Percentiles rank a stretch among this genome's conserved stretches.
These are phyloP conservation scores for Litocranius walleri DNA, from an alignment of 2,113 vertebrate genomes.

Conservation along the genomic window DNA sequence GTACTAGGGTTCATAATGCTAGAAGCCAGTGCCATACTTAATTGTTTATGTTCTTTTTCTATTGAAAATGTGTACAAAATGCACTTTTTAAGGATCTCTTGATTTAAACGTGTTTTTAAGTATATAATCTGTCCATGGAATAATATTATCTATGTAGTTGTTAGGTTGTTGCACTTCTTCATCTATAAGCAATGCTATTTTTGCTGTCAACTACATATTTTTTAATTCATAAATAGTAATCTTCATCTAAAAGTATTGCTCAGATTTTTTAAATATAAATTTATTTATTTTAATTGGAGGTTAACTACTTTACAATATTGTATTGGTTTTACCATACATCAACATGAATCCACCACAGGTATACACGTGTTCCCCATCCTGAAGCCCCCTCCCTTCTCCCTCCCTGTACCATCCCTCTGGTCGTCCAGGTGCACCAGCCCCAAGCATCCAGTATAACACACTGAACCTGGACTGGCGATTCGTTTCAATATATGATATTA, in stretches of 20 bases:
- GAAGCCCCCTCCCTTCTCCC: no score
- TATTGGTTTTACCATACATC: no score
- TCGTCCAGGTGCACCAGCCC: no score
- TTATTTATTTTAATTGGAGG: no score
- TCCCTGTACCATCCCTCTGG: no score
- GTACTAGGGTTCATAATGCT: slow-evolving; percentile 37
- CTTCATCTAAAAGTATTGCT: neutral
- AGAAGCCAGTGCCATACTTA: neutral
- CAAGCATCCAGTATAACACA: no score
- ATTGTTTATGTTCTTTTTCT: neutral
- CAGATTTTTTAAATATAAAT: neutral
- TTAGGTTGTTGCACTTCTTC: neutral
- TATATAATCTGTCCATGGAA: neutral
- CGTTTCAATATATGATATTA: no score
- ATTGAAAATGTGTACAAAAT: neutral
- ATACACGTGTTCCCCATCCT: no score
- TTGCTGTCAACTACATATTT: neutral
- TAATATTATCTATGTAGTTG: neutral
- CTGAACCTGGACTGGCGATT: no score
- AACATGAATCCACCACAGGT: no score
- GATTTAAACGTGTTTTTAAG: neutral
- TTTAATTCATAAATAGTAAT: neutral
- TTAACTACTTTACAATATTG: no score
- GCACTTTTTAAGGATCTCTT: slow-evolving; percentile 13
- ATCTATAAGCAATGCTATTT: neutral